Conservation (phyloP, 2,113 vertebrate species). For the Harpagus bidentatus region DNA sequence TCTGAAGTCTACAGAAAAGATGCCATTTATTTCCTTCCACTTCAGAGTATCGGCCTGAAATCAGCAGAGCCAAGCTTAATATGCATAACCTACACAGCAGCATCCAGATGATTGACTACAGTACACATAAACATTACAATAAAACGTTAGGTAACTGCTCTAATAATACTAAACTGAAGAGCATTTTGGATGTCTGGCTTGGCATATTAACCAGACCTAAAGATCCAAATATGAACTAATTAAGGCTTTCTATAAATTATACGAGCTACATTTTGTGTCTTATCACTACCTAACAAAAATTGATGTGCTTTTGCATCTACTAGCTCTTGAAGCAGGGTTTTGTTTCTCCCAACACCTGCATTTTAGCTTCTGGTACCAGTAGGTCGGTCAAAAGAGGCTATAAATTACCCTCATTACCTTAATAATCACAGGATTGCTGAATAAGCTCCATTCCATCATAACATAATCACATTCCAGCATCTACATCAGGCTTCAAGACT, state of each 20-base stretch:
- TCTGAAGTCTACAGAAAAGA: neutral
- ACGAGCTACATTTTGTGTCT: neutral
- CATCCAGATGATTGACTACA: neutral
- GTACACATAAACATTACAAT: neutral
- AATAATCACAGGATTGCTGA: conserved; percentile 42
- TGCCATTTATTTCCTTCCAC: neutral
- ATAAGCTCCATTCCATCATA: conserved; percentile 21
- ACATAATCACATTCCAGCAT: conserved; percentile 43
- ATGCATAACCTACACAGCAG: neutral
- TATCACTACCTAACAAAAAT: neutral
- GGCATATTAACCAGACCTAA: conserved; percentile 46
- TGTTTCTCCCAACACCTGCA: neutral
- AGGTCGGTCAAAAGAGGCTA: neutral
- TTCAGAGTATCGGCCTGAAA: neutral
- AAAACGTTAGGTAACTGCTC: neutral
- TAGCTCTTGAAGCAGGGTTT: neutral
- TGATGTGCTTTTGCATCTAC: neutral
- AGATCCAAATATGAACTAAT: conserved; percentile 23
- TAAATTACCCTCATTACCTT: conserved; percentile 53
- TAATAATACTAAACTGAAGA: neutral
- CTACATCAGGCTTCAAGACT: conserved; percentile 36
- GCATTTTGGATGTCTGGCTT: conserved; percentile 11
- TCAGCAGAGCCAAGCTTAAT: neutral
- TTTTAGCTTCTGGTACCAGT: conserved; percentile 17
- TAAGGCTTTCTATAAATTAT: conserved; percentile 28